Percentiles rank a stretch among this genome's conserved stretches.
Conservation (phyloP, 2,888 invertebrate genomes). For the Ypsolopha scabrella region DNA sequence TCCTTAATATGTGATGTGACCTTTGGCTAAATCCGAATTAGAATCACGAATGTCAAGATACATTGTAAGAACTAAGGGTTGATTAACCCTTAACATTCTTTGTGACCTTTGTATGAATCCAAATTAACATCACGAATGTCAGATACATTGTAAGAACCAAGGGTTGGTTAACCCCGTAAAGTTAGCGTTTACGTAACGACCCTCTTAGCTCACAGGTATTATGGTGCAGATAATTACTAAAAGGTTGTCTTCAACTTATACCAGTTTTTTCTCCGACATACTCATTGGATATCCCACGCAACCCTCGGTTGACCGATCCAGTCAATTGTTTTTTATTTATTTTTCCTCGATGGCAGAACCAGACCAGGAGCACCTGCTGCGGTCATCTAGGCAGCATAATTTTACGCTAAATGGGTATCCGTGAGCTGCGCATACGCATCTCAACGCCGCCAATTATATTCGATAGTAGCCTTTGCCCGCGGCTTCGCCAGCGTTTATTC, state of each 20-base stretch:
- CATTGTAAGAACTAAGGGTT: not conserved
- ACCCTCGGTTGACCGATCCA: slow-evolving; percentile 17
- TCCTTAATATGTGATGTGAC: too few species aligned
- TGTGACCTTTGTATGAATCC: too few species aligned
- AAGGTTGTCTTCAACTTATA: not conserved
- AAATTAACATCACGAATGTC: too few species aligned
- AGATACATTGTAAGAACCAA: not conserved
- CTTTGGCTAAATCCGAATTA: too few species aligned
- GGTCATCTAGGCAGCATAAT: slow-evolving; percentile 28
- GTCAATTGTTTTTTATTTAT: slow-evolving; percentile 27
- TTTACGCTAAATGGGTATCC: slow-evolving; percentile 30
- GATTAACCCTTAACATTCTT: too few species aligned
- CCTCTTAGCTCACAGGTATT: not conserved
- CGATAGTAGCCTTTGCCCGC: too few species aligned
- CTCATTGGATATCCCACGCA: not conserved
- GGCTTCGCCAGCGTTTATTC: too few species aligned
- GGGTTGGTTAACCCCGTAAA: not conserved
- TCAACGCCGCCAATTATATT: not conserved
- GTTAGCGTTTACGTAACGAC: not conserved
- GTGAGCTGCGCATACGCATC: slow-evolving; percentile 7
- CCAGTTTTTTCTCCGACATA: not conserved
- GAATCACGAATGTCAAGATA: not conserved
- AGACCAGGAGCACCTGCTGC: slow-evolving; percentile 34
- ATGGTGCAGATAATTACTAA: not conserved
- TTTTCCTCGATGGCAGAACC: slow-evolving; percentile 16